Percentiles rank a stretch among this genome's conserved stretches.
Evolutionary conservation across 2,797 vertebrate genomes (phyloP).

Genomic region (Perodicticus potto): DNA sequence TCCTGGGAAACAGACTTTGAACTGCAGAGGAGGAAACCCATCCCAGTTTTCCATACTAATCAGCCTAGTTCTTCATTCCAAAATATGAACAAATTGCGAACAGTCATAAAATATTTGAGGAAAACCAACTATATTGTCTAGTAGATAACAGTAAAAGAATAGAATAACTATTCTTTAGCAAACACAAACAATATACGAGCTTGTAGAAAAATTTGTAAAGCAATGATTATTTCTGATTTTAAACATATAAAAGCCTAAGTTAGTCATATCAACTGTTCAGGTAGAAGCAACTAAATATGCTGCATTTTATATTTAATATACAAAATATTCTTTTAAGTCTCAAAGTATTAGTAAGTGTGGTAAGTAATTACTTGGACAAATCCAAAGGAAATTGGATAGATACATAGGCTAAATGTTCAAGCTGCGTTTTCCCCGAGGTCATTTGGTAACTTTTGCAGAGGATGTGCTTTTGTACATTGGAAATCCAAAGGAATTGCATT

Average conservation of each 20-base stretch:
- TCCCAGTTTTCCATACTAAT: not conserved
- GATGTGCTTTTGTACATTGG: not conserved
- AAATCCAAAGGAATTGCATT: not conserved
- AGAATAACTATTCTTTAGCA: not conserved
- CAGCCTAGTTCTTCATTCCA: not conserved
- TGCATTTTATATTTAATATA: not conserved
- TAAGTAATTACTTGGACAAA: not conserved
- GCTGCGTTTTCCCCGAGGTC: not conserved
- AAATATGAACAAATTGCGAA: not conserved
- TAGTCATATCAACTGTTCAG: not conserved
- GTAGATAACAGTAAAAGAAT: not conserved
- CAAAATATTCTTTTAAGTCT: not conserved
- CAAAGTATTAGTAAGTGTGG: not conserved
- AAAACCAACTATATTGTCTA: not conserved
- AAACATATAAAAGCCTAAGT: not conserved
- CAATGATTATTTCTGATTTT: conserved; percentile 25
- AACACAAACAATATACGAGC: not conserved
- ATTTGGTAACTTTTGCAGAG: not conserved
- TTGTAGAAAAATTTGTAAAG: not conserved
- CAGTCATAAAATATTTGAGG: not conserved
- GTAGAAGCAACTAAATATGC: not conserved
- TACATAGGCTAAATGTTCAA: not conserved
- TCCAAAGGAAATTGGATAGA: not conserved
- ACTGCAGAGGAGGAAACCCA: too few relatives aligned
- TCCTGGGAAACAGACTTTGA: too few relatives aligned